A percentile compares a stretch with the other conserved stretches of the same genome.
Evolutionary conservation across 2,888 invertebrate genomes (phyloP).

Genomic region (Steinernema hermaphroditum): DNA sequence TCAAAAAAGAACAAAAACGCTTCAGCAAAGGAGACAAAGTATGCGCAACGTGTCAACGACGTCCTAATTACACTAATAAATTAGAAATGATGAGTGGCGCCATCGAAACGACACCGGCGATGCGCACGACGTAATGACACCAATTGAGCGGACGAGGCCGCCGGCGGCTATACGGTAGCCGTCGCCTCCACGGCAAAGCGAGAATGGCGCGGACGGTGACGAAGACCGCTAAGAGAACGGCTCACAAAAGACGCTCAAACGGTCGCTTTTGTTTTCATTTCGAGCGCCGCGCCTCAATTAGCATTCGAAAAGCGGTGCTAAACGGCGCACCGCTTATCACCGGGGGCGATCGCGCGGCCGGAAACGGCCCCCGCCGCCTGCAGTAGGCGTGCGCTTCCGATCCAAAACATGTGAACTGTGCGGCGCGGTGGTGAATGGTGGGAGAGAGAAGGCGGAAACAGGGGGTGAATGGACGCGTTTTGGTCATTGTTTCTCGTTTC

Average conservation of each 20-base stretch:
- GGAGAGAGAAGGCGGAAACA: not conserved
- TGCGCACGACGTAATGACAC: not conserved
- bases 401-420: too few relatives aligned
- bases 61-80: constrained; percentile 28
- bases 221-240: not conserved
- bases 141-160: constrained; percentile 17
- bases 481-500: too few relatives aligned
- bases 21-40: constrained; percentile 7
- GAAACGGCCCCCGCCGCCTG: too few relatives aligned
- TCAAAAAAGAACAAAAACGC: not conserved
- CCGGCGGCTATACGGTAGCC: constrained; percentile 7
- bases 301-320: too few relatives aligned
- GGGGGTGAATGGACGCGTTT: not conserved
- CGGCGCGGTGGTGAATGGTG: not conserved
- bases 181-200: not conserved
- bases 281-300: too few relatives aligned
- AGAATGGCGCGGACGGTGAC: not conserved
- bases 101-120: constrained; percentile 4
- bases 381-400: too few relatives aligned
- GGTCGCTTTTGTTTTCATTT: too few relatives aligned
- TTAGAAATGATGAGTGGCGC: constrained; percentile 28
- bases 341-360: too few relatives aligned
- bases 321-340: too few relatives aligned
- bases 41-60: constrained; percentile 28
- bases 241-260: not conserved